Conservation (phyloP, 2,113 vertebrate genomes). For the Xenotilapia leptura region DNA sequence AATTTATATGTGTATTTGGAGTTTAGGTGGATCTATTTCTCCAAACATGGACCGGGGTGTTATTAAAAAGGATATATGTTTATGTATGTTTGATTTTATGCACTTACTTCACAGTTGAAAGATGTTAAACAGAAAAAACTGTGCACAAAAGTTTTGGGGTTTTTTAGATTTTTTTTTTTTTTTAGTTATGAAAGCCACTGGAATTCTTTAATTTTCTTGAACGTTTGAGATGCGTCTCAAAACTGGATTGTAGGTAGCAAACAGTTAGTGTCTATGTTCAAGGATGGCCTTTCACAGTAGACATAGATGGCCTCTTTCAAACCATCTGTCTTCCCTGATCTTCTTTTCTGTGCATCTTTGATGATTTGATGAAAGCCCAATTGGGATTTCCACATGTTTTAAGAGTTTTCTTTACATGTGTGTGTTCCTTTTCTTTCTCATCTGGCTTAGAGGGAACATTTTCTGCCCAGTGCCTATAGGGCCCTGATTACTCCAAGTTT, state of each 20-base stretch:
- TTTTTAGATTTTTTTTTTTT: not conserved
- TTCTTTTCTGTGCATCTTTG: not conserved
- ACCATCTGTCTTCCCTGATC: not conserved
- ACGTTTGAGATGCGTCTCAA: rapidly evolving
- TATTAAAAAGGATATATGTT: not conserved
- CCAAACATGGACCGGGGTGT: not conserved
- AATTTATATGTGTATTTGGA: not conserved
- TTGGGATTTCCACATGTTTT: not conserved
- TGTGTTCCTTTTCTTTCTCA: not conserved
- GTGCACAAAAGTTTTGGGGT: not conserved
- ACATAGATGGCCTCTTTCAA: not conserved
- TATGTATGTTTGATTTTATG: not conserved
- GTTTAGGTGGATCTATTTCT: not conserved
- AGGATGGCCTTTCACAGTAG: not conserved
- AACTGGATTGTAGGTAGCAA: not conserved
- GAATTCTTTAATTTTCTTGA: not conserved
- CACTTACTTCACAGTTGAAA: not conserved
- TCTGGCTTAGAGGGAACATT: not conserved
- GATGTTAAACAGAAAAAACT: not conserved
- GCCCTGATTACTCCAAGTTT: not conserved
- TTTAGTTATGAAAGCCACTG: not conserved
- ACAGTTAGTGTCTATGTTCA: not conserved
- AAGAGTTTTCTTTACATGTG: not conserved
- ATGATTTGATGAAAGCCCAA: not conserved
- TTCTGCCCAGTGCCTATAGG: not conserved